phyloP scores from a whole-genome alignment of 2,113 vertebrate genomes.

The Eptesicus fuscus region DNA sequence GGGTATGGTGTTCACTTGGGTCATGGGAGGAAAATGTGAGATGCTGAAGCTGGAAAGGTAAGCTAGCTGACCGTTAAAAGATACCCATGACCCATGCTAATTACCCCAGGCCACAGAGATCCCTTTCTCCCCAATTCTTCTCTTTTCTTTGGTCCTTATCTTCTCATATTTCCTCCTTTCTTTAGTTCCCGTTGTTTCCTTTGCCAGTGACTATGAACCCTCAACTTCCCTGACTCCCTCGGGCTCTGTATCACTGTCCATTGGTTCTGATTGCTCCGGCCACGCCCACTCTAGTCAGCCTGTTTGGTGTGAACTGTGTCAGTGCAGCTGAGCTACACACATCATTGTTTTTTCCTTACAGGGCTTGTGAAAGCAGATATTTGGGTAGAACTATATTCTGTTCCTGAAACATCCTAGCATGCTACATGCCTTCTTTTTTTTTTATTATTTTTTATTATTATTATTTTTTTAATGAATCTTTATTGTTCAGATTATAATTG shows the following conservation, averaged over 20 bases:
- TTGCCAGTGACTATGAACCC: constrained; percentile 29
- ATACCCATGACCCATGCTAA: constrained; percentile 49
- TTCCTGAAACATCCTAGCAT: neutral
- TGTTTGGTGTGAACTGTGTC: constrained; percentile 13
- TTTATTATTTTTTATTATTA: no score
- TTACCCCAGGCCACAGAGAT: constrained; percentile 40
- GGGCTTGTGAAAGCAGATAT: neutral
- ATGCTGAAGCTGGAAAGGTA: neutral
- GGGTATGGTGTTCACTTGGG: neutral
- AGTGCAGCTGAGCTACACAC: neutral
- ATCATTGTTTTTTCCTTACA: neutral
- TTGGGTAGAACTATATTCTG: neutral
- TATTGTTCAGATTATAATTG: no score
- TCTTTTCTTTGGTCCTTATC: constrained; percentile 58
- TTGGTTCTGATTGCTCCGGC: neutral
- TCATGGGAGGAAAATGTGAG: constrained; percentile 30
- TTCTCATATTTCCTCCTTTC: constrained; percentile 54
- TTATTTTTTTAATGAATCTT: no score
- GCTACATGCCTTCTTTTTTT: neutral
- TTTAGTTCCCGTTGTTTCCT: constrained; percentile 48
- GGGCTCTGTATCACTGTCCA: constrained; percentile 3
- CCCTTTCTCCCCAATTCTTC: constrained; percentile 37
- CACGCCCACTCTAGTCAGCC: neutral
- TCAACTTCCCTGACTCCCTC: neutral
- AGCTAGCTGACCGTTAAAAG: constrained; percentile 9